Conservation (phyloP, 1,140 invertebrate genomes). For the Aethina tumida region DNA sequence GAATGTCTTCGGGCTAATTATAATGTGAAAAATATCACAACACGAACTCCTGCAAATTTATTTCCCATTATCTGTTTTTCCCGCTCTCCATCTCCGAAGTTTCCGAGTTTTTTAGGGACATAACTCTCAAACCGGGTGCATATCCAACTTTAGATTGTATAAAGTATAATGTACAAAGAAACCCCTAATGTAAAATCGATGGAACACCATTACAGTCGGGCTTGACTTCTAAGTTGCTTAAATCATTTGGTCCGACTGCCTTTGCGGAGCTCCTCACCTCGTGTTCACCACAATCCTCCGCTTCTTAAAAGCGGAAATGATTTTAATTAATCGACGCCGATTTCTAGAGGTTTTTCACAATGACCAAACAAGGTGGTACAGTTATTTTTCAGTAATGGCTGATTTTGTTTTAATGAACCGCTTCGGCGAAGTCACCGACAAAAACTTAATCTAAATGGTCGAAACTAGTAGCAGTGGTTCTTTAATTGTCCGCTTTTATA, state of each 20-base stretch:
- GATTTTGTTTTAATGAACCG: no score
- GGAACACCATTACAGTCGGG: constrained; percentile 35
- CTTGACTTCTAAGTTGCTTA: constrained; percentile 32
- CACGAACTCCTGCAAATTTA: constrained; percentile 33
- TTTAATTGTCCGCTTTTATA: no score
- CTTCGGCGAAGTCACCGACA: no score
- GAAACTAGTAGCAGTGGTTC: no score
- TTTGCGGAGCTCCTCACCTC: constrained; percentile 20
- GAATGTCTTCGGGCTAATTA: constrained; percentile 25
- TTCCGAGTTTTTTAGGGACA: constrained; percentile 31
- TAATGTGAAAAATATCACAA: constrained; percentile 34
- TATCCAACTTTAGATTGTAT: constrained; percentile 38
- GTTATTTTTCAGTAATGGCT: no score
- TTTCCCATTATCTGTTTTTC: constrained; percentile 38
- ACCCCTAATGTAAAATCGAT: constrained; percentile 40
- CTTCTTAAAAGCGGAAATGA: no score
- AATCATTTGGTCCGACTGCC: constrained; percentile 29
- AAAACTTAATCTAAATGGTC: no score
- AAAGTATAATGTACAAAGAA: constrained; percentile 40
- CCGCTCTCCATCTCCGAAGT: constrained; percentile 32
- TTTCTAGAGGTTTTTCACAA: no score
- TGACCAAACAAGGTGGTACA: no score
- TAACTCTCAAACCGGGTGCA: constrained; percentile 34
- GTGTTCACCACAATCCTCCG: background rate
- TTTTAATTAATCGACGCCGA: no score